Percentiles rank a stretch among this genome's conserved stretches.
These are phyloP conservation scores for Pelochelys cantorii DNA, from an alignment of 2,797 vertebrate species.

Conservation along the genomic window DNA sequence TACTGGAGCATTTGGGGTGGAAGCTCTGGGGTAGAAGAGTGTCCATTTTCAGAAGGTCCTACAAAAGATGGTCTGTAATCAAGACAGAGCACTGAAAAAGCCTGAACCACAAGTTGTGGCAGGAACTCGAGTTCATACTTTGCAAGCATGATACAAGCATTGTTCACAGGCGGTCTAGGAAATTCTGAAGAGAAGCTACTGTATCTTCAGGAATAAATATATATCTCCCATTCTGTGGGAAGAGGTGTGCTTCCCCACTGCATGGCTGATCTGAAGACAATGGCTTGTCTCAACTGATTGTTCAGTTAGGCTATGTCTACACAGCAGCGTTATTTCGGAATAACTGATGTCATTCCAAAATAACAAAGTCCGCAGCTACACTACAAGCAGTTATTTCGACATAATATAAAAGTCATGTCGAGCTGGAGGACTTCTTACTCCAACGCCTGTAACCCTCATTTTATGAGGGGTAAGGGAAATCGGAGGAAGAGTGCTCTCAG, in stretches of 20 bases:
- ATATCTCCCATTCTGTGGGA: neutral
- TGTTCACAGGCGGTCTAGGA: rapidly evolving
- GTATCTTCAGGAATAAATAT: neutral
- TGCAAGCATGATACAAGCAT: neutral
- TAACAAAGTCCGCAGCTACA: too few species aligned
- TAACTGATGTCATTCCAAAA: too few species aligned
- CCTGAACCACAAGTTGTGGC: neutral
- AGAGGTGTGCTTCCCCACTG: neutral
- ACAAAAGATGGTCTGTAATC: neutral
- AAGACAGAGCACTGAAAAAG: neutral
- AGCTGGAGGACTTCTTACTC: too few species aligned
- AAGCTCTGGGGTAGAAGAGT: neutral
- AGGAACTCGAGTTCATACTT: neutral
- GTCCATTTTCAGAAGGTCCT: neutral
- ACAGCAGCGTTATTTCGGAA: too few species aligned
- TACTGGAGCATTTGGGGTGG: neutral
- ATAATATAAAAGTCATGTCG: too few species aligned
- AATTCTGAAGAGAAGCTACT: neutral
- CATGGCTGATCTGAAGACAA: neutral
- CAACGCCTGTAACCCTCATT: too few species aligned
- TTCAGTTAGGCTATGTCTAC: too few species aligned
- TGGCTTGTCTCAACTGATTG: neutral
- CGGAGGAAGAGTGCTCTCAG: too few species aligned
- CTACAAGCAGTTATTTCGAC: too few species aligned
- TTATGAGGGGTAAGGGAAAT: too few species aligned